Evolutionary conservation across 2,888 invertebrate species (phyloP), one percentile per base, ranked within the genome.

Genomic region (Gymnosoma rotundatum): DNA sequence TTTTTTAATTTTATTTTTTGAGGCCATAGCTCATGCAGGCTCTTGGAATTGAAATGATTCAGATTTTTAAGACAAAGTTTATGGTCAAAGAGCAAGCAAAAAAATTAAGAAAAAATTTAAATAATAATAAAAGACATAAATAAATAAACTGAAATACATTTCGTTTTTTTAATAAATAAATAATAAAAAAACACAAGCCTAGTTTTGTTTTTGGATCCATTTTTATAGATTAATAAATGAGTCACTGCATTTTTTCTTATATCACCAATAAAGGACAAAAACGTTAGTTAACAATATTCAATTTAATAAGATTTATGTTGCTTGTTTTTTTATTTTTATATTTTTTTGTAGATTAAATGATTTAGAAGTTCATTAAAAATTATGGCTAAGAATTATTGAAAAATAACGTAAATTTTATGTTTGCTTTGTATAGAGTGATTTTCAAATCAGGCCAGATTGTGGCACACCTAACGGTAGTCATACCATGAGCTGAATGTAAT

Each of bases 81-180:
- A 84, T 78, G 84, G 84, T 84, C 84, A 82, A 84, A 84, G 84
- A 84, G 81, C 81, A 84, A 70, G 25, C 61, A 72, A 58, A 25
- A 25, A 25, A 25, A 25, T 25, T 25, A 25, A 25, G 4, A 25
- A 25, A 25, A 25, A 25, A 25, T 2, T 73, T 76, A 60, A 66
- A 50, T 50, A 67, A 63, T 42, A 42, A 78, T 48, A 78, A 5
- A 36, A 70, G 25, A 72, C 48, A 64, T 60, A 45, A 60, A 58
- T 61, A 66, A 64, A 69, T 66, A 63, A 48, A 75, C 45, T 69
- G 61, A 67, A 74, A 74, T 38, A 67, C 25, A 32, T 54, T 50
- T 52, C 64, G 50, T 4, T 64, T 79, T 58, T 25, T 70, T 45
- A 48, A 56, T 45, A 70, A 78, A 67, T 21, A 38, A 18, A 45